Evolutionary conservation across 2,797 vertebrate genomes (phyloP), one percentile per base, ranked within the genome.

Genomic region (Alauda arvensis): DNA sequence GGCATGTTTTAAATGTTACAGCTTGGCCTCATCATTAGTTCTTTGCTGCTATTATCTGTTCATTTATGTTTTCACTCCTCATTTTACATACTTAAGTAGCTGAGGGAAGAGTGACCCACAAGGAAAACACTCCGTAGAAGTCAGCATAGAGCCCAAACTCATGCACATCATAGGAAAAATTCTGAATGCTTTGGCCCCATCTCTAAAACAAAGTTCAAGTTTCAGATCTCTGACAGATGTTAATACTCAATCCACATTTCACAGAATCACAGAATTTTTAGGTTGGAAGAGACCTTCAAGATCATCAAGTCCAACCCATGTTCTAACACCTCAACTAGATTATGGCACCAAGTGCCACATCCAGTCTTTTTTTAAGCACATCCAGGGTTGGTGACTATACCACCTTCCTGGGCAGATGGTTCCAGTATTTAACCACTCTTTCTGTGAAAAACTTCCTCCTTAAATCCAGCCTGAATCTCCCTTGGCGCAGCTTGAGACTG

Each of bases 111-210:
- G n/a, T 28, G 20, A 80, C 31, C 29, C 28, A 74, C 59, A 51
- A 84, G 37, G 55, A 85, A 62, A 67, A 86, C 49, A 72, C 55
- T 77, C 69, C 14, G 49, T 78, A 77, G 55, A 96, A 94, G 63
- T 80, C 85, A 83, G 55, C 59, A 63, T 33, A 90, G 87, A 95
- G 76, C 42, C 15, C 15, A 16, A 68, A 60, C 75, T 88, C 91
- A 84, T 61, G 69, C 25, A 84, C 68, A 65, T 53, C 66, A 89
- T 10, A 89, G 79, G 88, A 92, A 92, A 59, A 89, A 72, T 43
- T 86, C 81, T 69, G 57, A 86, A 83, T 82, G 43, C 40, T 52
- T 67, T 89, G 62, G 68, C 68, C 37, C 14, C 45, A 23, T 61
- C 49, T 72, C 45, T 40, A 77, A 74, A 78, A 59, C 53, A 37